phyloP scores from a whole-genome alignment of 2,888 invertebrate species.

The Yponomeuta sedellus region DNA sequence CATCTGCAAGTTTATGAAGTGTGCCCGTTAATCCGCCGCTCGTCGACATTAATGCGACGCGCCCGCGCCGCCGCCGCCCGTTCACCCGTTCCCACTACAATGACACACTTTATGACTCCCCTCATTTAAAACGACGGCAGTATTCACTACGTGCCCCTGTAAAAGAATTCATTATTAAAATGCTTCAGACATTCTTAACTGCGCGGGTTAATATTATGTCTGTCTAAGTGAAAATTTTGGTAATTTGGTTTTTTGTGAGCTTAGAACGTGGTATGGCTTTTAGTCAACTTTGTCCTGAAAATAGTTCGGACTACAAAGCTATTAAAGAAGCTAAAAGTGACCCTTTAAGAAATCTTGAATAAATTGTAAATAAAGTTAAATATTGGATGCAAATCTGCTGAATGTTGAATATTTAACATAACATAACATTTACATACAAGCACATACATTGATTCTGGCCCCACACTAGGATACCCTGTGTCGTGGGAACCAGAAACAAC shows the following conservation, averaged over 20 bases:
- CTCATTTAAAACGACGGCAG: conserved; percentile 55
- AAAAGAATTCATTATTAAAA: conserved; percentile 71
- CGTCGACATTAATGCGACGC: conserved; percentile 25
- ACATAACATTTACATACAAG: no score
- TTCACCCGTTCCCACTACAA: conserved; percentile 32
- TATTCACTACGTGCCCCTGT: conserved; percentile 60
- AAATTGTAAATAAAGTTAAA: no score
- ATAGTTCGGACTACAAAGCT: no score
- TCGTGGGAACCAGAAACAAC: no score
- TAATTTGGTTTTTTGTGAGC: not conserved
- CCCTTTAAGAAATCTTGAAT: no score
- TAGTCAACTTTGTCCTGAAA: not conserved
- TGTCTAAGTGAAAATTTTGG: conserved; percentile 4
- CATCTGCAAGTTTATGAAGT: conserved; percentile 19
- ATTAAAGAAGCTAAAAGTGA: no score
- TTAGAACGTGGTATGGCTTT: not conserved
- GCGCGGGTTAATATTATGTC: conserved; percentile 36
- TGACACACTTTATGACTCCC: conserved; percentile 55
- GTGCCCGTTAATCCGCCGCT: conserved; percentile 34
- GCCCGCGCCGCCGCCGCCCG: conserved; percentile 18
- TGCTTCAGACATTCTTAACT: conserved; percentile 55
- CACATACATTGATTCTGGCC: no score
- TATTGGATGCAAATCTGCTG: no score
- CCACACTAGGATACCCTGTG: no score
- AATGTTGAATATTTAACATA: no score